Conservation (phyloP, 2,113 vertebrate species). For the Entelurus aequoreus region DNA sequence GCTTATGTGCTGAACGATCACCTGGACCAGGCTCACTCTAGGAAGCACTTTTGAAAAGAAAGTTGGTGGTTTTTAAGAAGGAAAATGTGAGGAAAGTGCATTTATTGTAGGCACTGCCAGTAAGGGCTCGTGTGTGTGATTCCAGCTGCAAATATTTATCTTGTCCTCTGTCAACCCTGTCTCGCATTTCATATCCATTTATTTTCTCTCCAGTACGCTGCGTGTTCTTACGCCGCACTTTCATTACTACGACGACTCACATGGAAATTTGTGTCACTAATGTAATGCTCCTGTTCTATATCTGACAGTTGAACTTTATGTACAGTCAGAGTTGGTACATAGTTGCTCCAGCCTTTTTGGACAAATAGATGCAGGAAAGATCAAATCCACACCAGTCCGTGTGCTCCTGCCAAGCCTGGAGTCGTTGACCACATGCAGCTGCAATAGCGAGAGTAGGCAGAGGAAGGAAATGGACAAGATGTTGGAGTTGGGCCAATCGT, state of each 20-base stretch:
- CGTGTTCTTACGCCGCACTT: constrained; percentile 6
- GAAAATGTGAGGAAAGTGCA: constrained; percentile 6
- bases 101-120: not conserved
- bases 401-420: constrained; percentile 26
- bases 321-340: constrained; percentile 41
- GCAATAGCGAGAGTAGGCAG: constrained; percentile 26
- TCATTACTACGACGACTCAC: constrained; percentile 5
- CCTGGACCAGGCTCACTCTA: constrained; percentile 31
- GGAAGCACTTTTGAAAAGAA: constrained; percentile 32
- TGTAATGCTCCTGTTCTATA: constrained; percentile 6
- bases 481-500: not conserved
- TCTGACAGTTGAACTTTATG: constrained; percentile 19
- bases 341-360: constrained; percentile 24
- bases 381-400: constrained; percentile 31
- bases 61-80: not conserved
- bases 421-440: constrained; percentile 46
- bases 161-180: constrained; percentile 27
- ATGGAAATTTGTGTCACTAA: constrained; percentile 19
- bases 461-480: constrained; percentile 24
- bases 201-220: constrained; percentile 26
- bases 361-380: constrained; percentile 18
- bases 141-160: constrained; percentile 42
- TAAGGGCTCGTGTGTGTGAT: constrained; percentile 8
- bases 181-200: constrained; percentile 38
- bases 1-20: constrained; percentile 39